A percentile compares a stretch with the other conserved stretches of the same genome.
These are phyloP conservation scores for Dendroctonus valens DNA, from an alignment of 1,140 invertebrate genomes.

Conservation along the genomic window DNA sequence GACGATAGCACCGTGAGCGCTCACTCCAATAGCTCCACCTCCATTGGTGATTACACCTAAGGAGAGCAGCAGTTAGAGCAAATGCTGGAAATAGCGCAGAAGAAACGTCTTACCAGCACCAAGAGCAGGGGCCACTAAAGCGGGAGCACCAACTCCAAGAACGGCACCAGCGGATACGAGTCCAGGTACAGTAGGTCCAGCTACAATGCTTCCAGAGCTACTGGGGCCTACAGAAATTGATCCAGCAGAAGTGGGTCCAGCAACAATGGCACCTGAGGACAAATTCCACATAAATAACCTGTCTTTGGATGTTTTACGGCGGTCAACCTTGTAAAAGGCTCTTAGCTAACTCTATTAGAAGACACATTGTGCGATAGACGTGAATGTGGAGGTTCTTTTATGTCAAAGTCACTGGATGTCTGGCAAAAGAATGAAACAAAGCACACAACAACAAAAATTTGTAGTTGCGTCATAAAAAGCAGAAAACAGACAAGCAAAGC, in stretches of 20 bases:
- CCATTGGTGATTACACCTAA: constrained; percentile 25
- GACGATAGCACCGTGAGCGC: constrained; percentile 35
- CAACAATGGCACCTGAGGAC: constrained; percentile 10
- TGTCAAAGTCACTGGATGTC: no score
- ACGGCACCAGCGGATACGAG: neutral
- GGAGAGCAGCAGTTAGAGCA: no score
- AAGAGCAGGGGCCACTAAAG: neutral
- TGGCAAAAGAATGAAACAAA: no score
- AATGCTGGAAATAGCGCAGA: neutral
- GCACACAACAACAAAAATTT: no score
- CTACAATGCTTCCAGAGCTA: constrained; percentile 12
- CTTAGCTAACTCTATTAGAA: neutral
- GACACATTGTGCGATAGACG: neutral
- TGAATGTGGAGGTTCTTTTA: neutral
- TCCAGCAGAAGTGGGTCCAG: constrained; percentile 15
- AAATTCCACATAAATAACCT: constrained; percentile 1
- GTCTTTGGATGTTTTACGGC: neutral
- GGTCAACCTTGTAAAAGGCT: no score
- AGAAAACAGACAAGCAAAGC: neutral
- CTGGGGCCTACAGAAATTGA: constrained; percentile 10
- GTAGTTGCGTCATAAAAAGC: no score
- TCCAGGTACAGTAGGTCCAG: constrained; percentile 7
- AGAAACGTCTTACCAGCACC: constrained; percentile 7
- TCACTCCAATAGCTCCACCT: constrained; percentile 29
- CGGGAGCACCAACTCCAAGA: constrained; percentile 4